Conservation (phyloP, 53 echinoderm and acorn worm genomes). For the Hippasteria phrygiana region DNA sequence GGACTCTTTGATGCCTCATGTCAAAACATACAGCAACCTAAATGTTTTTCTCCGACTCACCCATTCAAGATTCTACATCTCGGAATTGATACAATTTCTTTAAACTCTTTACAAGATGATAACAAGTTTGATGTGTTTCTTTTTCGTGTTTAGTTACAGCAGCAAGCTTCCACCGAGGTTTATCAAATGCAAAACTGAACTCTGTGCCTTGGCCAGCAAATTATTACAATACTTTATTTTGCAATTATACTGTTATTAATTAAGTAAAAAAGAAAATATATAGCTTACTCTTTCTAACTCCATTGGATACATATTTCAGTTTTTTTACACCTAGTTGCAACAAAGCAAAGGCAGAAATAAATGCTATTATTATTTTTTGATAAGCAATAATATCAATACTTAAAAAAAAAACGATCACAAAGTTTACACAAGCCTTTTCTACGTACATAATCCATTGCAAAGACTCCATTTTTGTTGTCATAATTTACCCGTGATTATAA, state of each 20-base stretch:
- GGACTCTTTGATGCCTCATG: too few species aligned
- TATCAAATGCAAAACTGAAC: too few species aligned
- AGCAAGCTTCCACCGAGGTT: too few species aligned
- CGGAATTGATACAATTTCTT: too few species aligned
- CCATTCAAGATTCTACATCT: too few species aligned
- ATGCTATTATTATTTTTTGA: neutral
- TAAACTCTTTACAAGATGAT: too few species aligned
- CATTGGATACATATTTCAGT: slow-evolving; percentile 45
- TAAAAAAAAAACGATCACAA: neutral
- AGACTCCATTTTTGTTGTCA: neutral
- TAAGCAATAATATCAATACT: neutral
- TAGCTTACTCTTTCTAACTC: neutral
- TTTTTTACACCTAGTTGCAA: neutral
- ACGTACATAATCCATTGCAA: too few species aligned
- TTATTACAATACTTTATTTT: slow-evolving; percentile 5
- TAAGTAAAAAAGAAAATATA: neutral
- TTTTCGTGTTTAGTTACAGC: too few species aligned
- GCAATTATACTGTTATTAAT: slow-evolving; percentile 14
- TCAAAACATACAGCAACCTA: too few species aligned
- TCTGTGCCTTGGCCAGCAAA: neutral
- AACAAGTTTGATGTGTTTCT: neutral
- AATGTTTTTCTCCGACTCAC: too few species aligned
- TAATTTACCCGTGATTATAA: neutral
- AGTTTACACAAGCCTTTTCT: neutral
- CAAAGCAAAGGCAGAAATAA: slow-evolving; percentile 1